Evolutionary conservation across 2,113 vertebrate species (phyloP), one percentile per base, ranked within the genome.

Genomic region (Marmota flaviventris): DNA sequence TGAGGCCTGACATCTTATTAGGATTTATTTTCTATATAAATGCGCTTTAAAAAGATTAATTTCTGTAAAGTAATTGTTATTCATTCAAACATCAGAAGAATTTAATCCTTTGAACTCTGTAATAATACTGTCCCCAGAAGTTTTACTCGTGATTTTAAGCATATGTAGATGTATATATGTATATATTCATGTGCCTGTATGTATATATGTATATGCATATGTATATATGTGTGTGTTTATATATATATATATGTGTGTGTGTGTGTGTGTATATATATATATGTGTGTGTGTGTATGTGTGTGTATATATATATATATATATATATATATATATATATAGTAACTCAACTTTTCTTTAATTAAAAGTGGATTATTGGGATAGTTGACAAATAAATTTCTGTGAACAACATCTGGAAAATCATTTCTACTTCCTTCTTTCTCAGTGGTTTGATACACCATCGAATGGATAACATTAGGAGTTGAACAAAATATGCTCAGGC

Each of bases 21-120:
- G 95, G 97, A 98, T 94, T 97, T n/a, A 97, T 97, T 98, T 98
- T 95, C 91, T 91, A 96, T 93, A 90, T 98, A 98, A 98, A 97
- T 98, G 53, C 16, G 22, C 25, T 98, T 97, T 91, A 79, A 94
- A 98, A 97, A 95, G 72, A 97, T 97, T 97, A 98, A 97, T 76
- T 51, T 96, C 70, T 12, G 2, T 85, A 27, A 75, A 85, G 73
- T 97, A 98, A 98, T 95, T 97, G 69, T 98, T 98, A 98, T 96
- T 98, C 89, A 96, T 48, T 92, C 0, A 45, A 98, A 98, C 79
- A 96, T 97, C 88, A 95, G 97, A 98, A 0, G 0, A 96, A 94
- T 94, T 96, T 98, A 24, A 91, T 95, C 94, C 69, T 98, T 97
- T 97, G 34, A 91, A 18, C 95, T 96, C 5, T 9, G 22, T 97